Evolutionary conservation across 2,888 invertebrate species (phyloP), one percentile per base, ranked within the genome.

Genomic region (Amphimallon solstitiale): DNA sequence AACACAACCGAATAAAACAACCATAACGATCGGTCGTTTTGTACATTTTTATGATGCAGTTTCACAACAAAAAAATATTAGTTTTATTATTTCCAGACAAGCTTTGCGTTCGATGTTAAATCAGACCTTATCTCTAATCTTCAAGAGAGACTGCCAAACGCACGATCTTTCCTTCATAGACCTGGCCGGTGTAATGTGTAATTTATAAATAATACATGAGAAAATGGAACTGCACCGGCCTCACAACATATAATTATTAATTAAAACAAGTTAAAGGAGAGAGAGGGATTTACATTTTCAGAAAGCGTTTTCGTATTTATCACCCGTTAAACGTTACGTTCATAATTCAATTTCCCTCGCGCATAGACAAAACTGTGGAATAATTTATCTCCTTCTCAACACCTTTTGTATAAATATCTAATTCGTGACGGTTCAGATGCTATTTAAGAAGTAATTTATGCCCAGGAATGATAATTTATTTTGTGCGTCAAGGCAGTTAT

Each of bases 381-480:
- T 56, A 56, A 56, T 56, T 56, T 40, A 56, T 56, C 40, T 38
- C 51, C 40, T 19, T 21, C 35, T 56, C 56, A 56, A 56, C 56
- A 56, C 56, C 56, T 56, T 56, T 56, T 56, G 56, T 56, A 56
- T 56, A 56, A 56, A 56, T 56, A 40, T 56, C 56, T 56, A 56
- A 56, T 56, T 56, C 40, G 56, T 56, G 56, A 56, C 56, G 40
- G 40, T 56, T 23, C 56, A 21, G 23, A 29, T 56, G 23, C 40
- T 40, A 56, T 56, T 56, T 40, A 56, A 56, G 40, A 56, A 40
- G 40, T 56, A 56, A 56, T 56, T 56, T 56, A 56, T 56, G 56
- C 29, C 2, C 29, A 7, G 29, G 29, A 1, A n/a, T 9, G 29
- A 29, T 5, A 9, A 29, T 29, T 29, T 29, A 29, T 29, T 29